Percentiles rank a stretch among this genome's conserved stretches.
Evolutionary conservation across 2,888 invertebrate species (phyloP).

Genomic region (Drosophila ustulata): DNA sequence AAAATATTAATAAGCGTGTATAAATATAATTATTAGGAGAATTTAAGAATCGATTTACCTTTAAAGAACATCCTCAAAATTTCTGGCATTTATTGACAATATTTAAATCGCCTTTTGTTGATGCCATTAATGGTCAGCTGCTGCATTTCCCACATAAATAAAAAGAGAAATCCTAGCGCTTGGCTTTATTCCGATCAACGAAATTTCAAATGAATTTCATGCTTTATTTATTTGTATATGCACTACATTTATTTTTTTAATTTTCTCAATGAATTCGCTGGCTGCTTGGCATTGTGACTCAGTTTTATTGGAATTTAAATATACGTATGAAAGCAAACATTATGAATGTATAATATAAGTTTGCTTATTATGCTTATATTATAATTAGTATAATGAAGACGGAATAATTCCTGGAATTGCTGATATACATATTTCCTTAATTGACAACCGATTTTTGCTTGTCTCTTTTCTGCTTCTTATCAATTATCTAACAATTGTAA

Average conservation of each 20-base stretch:
- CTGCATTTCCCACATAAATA: slow-evolving; percentile 19
- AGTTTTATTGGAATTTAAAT: slow-evolving; percentile 51
- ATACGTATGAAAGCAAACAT: neutral
- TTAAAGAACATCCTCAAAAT: too few species aligned
- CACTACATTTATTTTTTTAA: slow-evolving; percentile 17
- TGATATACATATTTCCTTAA: neutral
- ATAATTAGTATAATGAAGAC: slow-evolving; percentile 4
- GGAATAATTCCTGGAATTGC: slow-evolving; percentile 7
- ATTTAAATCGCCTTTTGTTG: neutral
- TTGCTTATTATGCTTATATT: slow-evolving; percentile 16
- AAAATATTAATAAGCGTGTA: too few species aligned
- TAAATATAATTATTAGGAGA: too few species aligned
- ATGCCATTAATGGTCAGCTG: neutral
- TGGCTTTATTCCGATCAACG: neutral
- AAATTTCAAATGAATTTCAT: slow-evolving; percentile 13
- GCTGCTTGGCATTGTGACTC: slow-evolving; percentile 44
- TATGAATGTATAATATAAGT: neutral
- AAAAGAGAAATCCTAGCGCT: neutral
- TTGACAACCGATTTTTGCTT: slow-evolving; percentile 6
- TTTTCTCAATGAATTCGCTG: slow-evolving; percentile 54
- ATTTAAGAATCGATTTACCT: too few species aligned
- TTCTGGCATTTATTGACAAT: neutral
- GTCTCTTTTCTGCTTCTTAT: neutral
- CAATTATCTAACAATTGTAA: slow-evolving; percentile 4
- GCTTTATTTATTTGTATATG: slow-evolving; percentile 3